Percentiles rank a stretch among this genome's conserved stretches.
phyloP scores from a whole-genome alignment of 1,140 invertebrate genomes.

The Monomorium pharaonis region DNA sequence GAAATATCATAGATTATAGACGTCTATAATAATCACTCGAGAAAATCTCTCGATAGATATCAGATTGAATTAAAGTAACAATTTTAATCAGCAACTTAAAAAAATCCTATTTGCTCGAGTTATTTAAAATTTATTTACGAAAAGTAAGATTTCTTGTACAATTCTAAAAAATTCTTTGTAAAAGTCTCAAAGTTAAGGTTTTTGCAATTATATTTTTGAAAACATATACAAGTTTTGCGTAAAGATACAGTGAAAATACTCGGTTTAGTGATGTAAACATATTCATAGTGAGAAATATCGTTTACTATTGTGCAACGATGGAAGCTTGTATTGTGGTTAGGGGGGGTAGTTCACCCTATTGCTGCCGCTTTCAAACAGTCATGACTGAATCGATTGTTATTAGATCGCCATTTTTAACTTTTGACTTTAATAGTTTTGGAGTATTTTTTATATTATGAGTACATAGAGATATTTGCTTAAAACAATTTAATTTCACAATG shows the following conservation, averaged over 20 bases:
- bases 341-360: conserved; percentile 32
- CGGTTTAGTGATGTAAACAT: not conserved
- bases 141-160: not conserved
- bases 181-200: not conserved
- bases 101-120: not conserved
- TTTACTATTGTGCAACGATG: conserved; percentile 45
- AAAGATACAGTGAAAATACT: not conserved
- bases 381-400: conserved; percentile 45
- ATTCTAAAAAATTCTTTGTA: not conserved
- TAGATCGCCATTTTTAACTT: conserved; percentile 55
- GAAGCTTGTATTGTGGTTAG: conserved; percentile 48
- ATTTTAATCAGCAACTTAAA: not conserved
- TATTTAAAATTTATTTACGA: not conserved
- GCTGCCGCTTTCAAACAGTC: conserved; percentile 50
- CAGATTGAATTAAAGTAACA: not conserved
- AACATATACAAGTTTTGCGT: not conserved
- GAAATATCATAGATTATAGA: not conserved
- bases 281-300: conserved; percentile 39
- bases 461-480: conserved; percentile 18
- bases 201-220: not conserved
- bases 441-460: conserved; percentile 12
- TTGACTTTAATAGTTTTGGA: conserved; percentile 29
- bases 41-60: not conserved
- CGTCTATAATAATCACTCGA: not conserved
- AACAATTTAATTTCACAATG: not conserved